Percentiles rank a stretch among this genome's conserved stretches.
Evolutionary conservation across 2,797 vertebrate species (phyloP).

Genomic region (Glyptemys insculpta): DNA sequence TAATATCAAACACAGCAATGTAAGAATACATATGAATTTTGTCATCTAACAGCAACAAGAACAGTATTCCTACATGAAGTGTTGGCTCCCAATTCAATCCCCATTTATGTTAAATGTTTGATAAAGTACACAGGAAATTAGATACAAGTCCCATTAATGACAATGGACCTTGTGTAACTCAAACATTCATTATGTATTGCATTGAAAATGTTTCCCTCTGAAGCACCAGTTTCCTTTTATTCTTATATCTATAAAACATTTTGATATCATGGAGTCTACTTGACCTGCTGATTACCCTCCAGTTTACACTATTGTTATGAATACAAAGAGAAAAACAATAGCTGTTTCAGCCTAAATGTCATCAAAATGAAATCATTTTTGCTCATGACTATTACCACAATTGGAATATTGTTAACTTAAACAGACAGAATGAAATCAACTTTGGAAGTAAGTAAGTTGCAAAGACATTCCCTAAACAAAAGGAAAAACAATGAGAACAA

Average conservation of each 20-base stretch:
- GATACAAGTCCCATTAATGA: background rate
- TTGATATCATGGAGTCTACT: background rate
- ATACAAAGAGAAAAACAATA: background rate
- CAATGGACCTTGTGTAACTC: background rate
- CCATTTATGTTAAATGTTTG: background rate
- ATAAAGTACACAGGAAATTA: background rate
- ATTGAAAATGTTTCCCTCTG: background rate
- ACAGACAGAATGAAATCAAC: background rate
- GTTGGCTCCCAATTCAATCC: background rate
- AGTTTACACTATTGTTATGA: background rate
- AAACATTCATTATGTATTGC: background rate
- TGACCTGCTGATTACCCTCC: background rate
- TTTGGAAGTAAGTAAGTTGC: background rate
- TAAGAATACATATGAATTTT: background rate
- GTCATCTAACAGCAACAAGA: background rate
- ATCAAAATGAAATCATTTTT: background rate
- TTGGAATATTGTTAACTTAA: background rate
- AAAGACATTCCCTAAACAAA: background rate
- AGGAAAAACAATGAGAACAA: background rate
- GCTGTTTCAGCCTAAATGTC: background rate
- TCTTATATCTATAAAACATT: background rate
- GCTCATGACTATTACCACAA: background rate
- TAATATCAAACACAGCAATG: background rate
- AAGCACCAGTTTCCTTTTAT: background rate
- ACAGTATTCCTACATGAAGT: background rate